phyloP scores from a whole-genome alignment of 23 tunicate genomes.

The Styela plicata region DNA sequence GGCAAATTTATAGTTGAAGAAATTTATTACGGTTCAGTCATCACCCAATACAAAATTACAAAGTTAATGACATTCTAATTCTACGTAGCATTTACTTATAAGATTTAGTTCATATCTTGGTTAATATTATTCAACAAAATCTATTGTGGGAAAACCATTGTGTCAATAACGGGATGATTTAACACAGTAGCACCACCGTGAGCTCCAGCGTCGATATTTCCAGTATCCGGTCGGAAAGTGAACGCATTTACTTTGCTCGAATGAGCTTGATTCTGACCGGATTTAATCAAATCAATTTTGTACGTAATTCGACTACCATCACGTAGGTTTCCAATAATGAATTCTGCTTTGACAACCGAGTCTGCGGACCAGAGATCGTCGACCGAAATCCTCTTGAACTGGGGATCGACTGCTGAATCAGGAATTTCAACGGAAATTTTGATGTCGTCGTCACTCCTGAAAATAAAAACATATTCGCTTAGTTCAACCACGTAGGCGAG shows the following conservation, averaged over 20 bases:
- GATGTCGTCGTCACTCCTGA: background rate
- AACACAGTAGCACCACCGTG: background rate
- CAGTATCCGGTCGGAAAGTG: background rate
- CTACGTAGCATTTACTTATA: too few species aligned
- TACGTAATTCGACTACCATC: background rate
- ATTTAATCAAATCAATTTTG: background rate
- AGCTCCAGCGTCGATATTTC: background rate
- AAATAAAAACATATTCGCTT: too few species aligned
- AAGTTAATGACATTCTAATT: too few species aligned
- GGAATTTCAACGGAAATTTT: background rate
- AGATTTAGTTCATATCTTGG: too few species aligned
- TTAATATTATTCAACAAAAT: too few species aligned
- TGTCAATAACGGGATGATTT: background rate
- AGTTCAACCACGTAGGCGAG: too few species aligned
- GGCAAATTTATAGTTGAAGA: too few species aligned
- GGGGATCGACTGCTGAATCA: background rate
- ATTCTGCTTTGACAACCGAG: background rate
- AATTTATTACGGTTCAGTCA: too few species aligned
- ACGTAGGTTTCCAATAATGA: background rate
- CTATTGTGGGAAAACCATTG: background rate
- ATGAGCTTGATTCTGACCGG: background rate
- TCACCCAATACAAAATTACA: too few species aligned
- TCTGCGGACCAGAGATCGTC: background rate
- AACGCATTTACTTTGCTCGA: background rate
- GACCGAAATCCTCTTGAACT: background rate